phyloP scores from a whole-genome alignment of 2,888 invertebrate genomes.

The Siphlonurus alternatus region DNA sequence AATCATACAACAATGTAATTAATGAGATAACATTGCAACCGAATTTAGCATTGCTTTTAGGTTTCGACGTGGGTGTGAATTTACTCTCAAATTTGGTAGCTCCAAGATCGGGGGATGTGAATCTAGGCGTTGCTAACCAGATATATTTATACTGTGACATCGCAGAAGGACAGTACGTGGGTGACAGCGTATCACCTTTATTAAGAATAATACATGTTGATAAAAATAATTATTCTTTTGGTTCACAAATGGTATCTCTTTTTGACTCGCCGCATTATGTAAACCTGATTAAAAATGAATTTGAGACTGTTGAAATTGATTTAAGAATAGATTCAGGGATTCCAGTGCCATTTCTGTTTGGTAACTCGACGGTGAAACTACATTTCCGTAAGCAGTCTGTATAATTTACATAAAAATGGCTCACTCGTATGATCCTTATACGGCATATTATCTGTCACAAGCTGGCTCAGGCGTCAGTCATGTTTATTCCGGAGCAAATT shows the following conservation, averaged over 20 bases:
- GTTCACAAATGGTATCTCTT: conserved; percentile 8
- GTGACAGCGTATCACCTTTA: conserved; percentile 17
- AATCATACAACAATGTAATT: too few relatives aligned
- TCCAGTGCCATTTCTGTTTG: conserved; percentile 5
- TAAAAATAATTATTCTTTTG: conserved; percentile 12
- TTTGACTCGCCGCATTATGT: conserved; percentile 14
- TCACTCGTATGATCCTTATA: background rate
- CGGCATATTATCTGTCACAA: conserved; percentile 1
- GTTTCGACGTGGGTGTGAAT: background rate
- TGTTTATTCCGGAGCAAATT: background rate
- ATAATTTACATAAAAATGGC: background rate
- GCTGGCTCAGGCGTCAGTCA: background rate
- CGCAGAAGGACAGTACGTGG: conserved; percentile 16
- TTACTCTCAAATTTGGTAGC: background rate
- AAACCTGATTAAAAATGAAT: conserved; percentile 11
- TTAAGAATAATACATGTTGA: conserved; percentile 17
- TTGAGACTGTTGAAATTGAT: background rate
- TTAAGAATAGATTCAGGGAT: background rate
- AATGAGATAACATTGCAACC: background rate
- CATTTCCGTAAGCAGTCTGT: background rate
- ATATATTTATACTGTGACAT: conserved; percentile 17
- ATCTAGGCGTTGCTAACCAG: conserved; percentile 9
- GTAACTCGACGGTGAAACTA: background rate
- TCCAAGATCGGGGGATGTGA: background rate
- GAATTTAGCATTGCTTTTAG: conserved; percentile 4